These are phyloP conservation scores for Anthophora plumipes DNA, from an alignment of 2,888 invertebrate genomes.

Conservation along the genomic window DNA sequence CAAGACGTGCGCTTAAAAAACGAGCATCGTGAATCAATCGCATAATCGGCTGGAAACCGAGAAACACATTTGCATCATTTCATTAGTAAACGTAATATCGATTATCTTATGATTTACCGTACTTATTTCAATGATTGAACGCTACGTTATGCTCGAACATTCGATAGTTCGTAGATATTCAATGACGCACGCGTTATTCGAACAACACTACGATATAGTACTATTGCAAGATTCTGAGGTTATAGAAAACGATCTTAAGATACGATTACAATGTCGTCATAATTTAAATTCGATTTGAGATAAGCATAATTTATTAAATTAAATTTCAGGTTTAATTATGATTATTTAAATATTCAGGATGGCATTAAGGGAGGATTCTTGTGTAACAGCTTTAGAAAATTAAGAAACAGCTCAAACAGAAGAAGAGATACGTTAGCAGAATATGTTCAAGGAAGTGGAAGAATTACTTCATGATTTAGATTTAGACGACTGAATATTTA, in stretches of 20 bases:
- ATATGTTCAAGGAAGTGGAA: too few relatives aligned
- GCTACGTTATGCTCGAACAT: slow-evolving; percentile 6
- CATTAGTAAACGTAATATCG: slow-evolving; percentile 27
- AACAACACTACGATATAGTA: neutral
- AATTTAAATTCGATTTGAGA: neutral
- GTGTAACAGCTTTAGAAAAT: too few relatives aligned
- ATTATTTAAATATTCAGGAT: neutral
- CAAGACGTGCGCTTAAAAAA: slow-evolving; percentile 28
- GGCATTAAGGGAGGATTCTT: too few relatives aligned
- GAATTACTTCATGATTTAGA: too few relatives aligned
- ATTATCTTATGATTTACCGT: slow-evolving; percentile 54
- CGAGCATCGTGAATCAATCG: slow-evolving; percentile 36
- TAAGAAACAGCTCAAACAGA: too few relatives aligned
- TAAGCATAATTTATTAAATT: neutral
- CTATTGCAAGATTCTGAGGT: neutral
- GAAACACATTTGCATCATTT: slow-evolving; percentile 45
- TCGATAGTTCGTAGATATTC: slow-evolving; percentile 24
- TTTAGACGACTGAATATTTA: too few relatives aligned
- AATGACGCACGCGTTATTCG: slow-evolving; percentile 21
- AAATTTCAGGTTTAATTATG: neutral
- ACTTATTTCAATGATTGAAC: slow-evolving; percentile 31
- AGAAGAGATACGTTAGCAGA: too few relatives aligned
- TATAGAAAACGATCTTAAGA: neutral
- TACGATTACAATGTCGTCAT: neutral
- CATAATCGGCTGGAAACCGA: slow-evolving; percentile 26